Conservation (phyloP, 2,113 vertebrate species). For the Cyprinus carpio region DNA sequence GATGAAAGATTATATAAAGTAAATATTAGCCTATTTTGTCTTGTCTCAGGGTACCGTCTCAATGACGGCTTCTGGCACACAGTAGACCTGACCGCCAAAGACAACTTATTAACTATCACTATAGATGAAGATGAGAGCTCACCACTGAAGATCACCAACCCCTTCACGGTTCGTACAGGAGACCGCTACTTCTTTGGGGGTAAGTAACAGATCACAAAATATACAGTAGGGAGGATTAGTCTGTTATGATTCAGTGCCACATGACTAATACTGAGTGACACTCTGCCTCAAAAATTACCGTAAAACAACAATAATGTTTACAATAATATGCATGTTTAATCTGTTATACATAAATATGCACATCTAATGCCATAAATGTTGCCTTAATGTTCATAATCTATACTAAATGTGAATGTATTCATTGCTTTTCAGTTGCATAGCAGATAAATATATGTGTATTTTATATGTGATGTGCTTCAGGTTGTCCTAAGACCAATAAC, state of each 20-base stretch:
- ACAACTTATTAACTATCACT: conserved; percentile 88
- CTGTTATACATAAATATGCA: neutral
- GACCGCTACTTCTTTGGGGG: conserved; percentile 95
- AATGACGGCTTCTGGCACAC: conserved; percentile 97
- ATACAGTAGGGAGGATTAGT: neutral
- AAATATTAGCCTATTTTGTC: neutral
- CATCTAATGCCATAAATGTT: neutral
- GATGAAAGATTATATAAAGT: neutral
- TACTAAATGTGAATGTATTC: neutral
- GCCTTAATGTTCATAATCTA: too few relatives aligned
- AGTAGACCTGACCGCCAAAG: conserved; percentile 89
- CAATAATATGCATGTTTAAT: neutral
- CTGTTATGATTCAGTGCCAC: neutral
- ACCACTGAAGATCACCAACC: conserved; percentile 88
- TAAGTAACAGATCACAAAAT: conserved; percentile 59
- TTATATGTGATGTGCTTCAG: conserved; percentile 66
- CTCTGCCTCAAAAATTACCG: too few relatives aligned
- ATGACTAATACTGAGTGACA: neutral
- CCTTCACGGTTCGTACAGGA: conserved; percentile 88
- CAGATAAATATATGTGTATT: neutral
- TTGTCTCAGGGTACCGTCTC: conserved; percentile 82
- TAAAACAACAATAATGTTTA: neutral
- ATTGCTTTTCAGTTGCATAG: neutral
- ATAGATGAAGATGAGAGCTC: conserved; percentile 93
- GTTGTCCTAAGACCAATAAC: conserved; percentile 89